Base-by-base conservation (phyloP, 2,888 invertebrate species). In the Hesperia comma region DNA sequence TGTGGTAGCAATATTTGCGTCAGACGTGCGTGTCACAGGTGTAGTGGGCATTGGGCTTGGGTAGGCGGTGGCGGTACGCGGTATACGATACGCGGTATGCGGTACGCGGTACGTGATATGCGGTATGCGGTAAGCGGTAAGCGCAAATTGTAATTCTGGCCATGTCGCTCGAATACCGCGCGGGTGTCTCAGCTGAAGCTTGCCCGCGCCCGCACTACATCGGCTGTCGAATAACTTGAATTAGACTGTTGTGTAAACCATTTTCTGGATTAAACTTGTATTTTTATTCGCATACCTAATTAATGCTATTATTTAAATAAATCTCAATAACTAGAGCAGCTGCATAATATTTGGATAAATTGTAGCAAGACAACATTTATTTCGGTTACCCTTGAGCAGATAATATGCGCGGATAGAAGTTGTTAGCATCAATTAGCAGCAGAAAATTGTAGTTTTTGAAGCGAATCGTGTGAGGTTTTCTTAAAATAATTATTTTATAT, bases 1-100 rank as follows among this genome's bases (percentile, higher is more conserved):
- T 74, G 72, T 73, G 62, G 67, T 67, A 72, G 77, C 74, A 79
- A 78, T 81, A 81, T 76, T 76, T 81, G 71, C 77, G 77, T 82
- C 79, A 77, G 72, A 26, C 72, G 72, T 69, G 70, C 79, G 37
- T 37, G 37, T 12, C 33, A 77, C 77, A 71, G 67, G 33, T 6
- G 72, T 60, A 54, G 74, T 79, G 77, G 79, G 77, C 77, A 64
- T 71, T 68, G 71, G 71, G 53, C 53, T 1, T 33, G 33, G 33
- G 72, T 79, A 72, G 37, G 37, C 37, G 37, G 37, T 12, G 10
- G 37, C 37, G 10, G 37, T 37, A 12, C 37, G 37, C 8, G 10
- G 37, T 33, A 10, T 10, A 8, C 33, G 33, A 8, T 33, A 8
- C 33, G 33, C 5, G 33, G 33, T 33, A 8, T 8, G 33, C 5